These are phyloP conservation scores for Tetrax tetrax DNA, from an alignment of 2,113 vertebrate species.

Conservation along the genomic window DNA sequence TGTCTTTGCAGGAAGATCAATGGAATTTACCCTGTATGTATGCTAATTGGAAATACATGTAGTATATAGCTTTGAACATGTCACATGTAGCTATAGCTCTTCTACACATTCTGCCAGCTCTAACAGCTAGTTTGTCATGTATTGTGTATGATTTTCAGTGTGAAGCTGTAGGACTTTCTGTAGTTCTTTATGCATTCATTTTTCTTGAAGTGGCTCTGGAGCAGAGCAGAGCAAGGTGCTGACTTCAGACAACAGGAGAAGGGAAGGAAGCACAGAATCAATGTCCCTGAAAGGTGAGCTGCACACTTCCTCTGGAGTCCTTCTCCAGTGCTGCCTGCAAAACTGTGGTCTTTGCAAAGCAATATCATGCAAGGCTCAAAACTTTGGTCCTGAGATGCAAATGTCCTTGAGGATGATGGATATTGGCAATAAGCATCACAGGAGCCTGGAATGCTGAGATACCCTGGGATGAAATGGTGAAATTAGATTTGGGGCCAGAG, in stretches of 20 bases:
- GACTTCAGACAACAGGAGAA: not conserved
- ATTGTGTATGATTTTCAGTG: not conserved
- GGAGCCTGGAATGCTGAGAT: not conserved
- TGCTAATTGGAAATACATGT: not conserved
- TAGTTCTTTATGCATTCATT: not conserved
- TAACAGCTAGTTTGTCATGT: not conserved
- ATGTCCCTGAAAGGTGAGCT: not conserved
- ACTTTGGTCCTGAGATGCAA: not conserved
- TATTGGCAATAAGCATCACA: accelerated
- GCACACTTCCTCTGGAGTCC: not conserved
- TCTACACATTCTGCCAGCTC: not conserved
- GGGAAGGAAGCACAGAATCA: not conserved
- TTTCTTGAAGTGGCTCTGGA: not conserved
- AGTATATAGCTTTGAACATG: not conserved
- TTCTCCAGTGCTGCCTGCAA: not conserved
- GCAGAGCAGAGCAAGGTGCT: not conserved
- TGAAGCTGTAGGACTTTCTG: not conserved
- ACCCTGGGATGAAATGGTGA: not conserved
- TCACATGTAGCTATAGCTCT: accelerated
- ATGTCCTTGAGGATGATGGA: not conserved
- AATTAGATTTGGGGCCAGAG: no score
- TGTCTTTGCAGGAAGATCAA: not conserved
- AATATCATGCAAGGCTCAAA: not conserved
- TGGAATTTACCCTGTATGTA: not conserved
- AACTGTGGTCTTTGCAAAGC: not conserved